Evolutionary conservation across 1,140 invertebrate genomes (phyloP), one percentile per base, ranked within the genome.

Genomic region (Heliconius melpomene): DNA sequence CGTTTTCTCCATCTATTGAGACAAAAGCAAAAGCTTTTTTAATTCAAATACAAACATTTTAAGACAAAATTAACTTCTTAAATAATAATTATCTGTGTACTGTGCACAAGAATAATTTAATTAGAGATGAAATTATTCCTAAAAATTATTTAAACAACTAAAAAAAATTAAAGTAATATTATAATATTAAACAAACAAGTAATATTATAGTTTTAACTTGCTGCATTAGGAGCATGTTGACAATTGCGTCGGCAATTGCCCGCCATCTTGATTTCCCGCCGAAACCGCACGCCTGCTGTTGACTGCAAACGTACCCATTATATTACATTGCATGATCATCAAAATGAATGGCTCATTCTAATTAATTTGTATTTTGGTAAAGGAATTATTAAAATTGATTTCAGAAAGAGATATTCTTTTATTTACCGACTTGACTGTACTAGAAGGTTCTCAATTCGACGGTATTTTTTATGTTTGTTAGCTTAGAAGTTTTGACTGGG

Each of bases 271-370:
- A 75, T 81, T 77, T 81, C 75, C 72, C 72, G 72, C 9, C 76
- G 40, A 75, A 81, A 81, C 79, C 79, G 73, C 79, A 81, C 79
- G 79, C 75, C 75, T 78, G 79, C 57, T 81, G 76, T 29, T 77
- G 72, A 71, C 79, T 66, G 75, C 71, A 72, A 72, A 72, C 71
- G 71, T 72, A 38, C 71, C 71, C 71, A 72, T 72, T 72, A 72
- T 72, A 72, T 72, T 72, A 40, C 71, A 72, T 72, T 8, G 71
- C 71, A 40, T 66, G 60, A 66, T 66, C 32, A 72, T 36, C 36
- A 72, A 40, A 72, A 72, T 72, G 71, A 40, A 72, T 72, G 71
- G 71, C 71, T 66, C 26, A 66, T 29, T 66, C 60, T 66, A 66
- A 66, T 66, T 66, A 66, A 66, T 66, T 29, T 66, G 26, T 66